Evolutionary conservation across 1,140 invertebrate species (phyloP), one percentile per base, ranked within the genome.

Genomic region (Tetramorium parvispinum): DNA sequence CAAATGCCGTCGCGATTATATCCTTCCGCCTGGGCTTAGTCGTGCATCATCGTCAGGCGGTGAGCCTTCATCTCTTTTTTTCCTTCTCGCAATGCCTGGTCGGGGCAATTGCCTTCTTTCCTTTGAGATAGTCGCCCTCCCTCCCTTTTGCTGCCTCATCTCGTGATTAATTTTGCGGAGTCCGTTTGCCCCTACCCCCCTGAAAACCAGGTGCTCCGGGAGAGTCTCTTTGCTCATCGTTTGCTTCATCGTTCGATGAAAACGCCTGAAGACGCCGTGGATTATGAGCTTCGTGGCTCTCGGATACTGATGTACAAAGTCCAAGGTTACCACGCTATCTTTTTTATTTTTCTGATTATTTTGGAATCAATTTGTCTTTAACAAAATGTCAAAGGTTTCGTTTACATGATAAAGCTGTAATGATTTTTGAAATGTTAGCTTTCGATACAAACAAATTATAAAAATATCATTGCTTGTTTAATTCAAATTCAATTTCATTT

Each of bases 81-180:
- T 85, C 32, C 63, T 63, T 87, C 73, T 85, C 49, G 65, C 49
- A 66, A 86, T 59, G 32, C 11, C 32, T 55, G n/a, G 63, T 59
- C 71, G 77, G 73, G 57, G 71, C 85, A 88, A 88, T 91, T 86
- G 86, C 87, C 86, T 82, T 53, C 73, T 79, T 90, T 82, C 63
- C 83, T 86, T 90, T 91, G 73, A 78, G 40, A 71, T 68, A 53
- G 32, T 49, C n/a, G 68, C 37, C 18, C 24, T 51, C 27, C 11
- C 51, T 61, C 24, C 24, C 24, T 53, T 73, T 53, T 49, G n/a
- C 66, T 46, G 70, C 82, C 46, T 83, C 79, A 87, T 85, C 55
- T 68, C 32, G 24, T 82, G 85, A 88, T 79, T 65, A 88, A 89
- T 85, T 73, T 88, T 43, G 11, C 40, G 11, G 46, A 66, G 71